Conservation (phyloP, 2,113 vertebrate genomes). For the Talpa occidentalis region DNA sequence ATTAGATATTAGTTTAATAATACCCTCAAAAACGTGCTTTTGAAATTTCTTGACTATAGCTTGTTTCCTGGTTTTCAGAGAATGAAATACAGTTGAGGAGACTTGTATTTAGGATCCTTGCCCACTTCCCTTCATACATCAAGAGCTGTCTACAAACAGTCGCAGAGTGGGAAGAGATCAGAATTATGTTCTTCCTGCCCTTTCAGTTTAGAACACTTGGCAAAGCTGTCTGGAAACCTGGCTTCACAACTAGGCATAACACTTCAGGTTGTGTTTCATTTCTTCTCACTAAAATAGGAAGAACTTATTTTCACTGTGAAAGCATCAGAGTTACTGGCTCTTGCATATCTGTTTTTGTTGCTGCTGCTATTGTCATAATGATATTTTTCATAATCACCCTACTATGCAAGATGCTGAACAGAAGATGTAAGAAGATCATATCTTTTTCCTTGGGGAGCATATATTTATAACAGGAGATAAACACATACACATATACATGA, state of each 20-base stretch:
- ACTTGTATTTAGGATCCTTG: background rate
- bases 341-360: background rate
- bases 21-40: background rate
- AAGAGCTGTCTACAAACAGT: conserved; percentile 32
- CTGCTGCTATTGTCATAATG: background rate
- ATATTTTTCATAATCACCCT: background rate
- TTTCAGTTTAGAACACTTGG: conserved; percentile 39
- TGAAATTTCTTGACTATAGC: background rate
- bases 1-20: background rate
- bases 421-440: background rate
- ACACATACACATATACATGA: background rate
- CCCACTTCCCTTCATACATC: background rate
- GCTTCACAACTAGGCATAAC: background rate
- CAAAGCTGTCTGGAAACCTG: conserved; percentile 49
- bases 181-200: conserved; percentile 47
- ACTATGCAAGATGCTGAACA: conserved; percentile 31
- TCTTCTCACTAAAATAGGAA: conserved; percentile 43
- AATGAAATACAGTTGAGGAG: background rate
- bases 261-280: conserved; percentile 30
- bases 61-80: background rate
- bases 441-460: background rate
- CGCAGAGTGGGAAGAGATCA: conserved; percentile 2
- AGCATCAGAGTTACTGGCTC: background rate
- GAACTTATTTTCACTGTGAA: background rate
- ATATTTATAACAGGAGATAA: background rate